Base-by-base conservation (phyloP, 2,888 invertebrate species). In the Acronicta alni region DNA sequence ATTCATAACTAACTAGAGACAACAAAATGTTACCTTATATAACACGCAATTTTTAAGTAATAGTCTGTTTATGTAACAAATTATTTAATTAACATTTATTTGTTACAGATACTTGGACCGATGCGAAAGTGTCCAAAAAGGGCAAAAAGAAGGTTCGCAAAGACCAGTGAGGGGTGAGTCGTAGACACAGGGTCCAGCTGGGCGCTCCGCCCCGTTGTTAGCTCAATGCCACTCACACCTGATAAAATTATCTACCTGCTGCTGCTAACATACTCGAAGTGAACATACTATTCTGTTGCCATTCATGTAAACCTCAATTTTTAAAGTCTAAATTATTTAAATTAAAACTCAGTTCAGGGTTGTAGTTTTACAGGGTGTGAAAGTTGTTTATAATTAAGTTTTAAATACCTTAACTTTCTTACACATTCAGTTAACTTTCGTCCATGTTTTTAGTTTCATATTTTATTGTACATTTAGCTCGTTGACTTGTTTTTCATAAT, bases 111-210 rank as follows among this genome's bases (percentile, higher is more conserved):
- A 93, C 95, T 30, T 97, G 97, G 97, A 96, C 96, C 75, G 97
- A 97, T 82, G 95, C 97, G 16, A 97, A 97, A 86, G 95, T 95
- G 60, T 93, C 95, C 55, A 97, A 96, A 89, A 97, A 97, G 82
- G 95, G 95, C 89, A 97, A 97, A 95, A 97, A 97, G 94, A 97
- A 97, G 93, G 96, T 95, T 62, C 96, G 97, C 83, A 96, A 96
- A 85, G 97, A 97, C 82, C 96, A 96, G 91, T 96, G 95, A 95
- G 84, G 78, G 82, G 85, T 86, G 81, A 86, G 85, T 85, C 58
- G 56, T 57, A 66, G 47, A 71, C 58, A 81, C 82, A 84, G 85
- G 85, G 85, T 84, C 81, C 82, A 76, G 81, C 78, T 62, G 83
- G 85, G 84, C 73, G 72, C 62, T 44, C 42, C 65, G 80, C 83